These are phyloP conservation scores for Pheosia tremula DNA, from an alignment of 2,888 invertebrate species.

Conservation along the genomic window DNA sequence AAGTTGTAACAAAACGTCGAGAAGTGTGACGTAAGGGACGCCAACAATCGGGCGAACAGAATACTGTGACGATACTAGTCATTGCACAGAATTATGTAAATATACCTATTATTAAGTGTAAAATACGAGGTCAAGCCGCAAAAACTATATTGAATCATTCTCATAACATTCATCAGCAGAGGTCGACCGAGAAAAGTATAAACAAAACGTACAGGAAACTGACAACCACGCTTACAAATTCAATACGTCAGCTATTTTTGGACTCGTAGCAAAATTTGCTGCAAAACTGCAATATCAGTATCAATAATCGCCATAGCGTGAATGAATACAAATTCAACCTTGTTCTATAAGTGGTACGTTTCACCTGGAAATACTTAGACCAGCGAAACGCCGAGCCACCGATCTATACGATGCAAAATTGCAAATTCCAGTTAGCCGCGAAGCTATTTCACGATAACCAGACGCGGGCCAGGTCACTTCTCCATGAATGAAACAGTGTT, in stretches of 20 bases:
- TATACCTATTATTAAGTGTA: constrained; percentile 20
- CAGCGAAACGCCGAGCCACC: constrained; percentile 20
- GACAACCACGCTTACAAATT: neutral
- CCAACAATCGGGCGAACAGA: constrained; percentile 14
- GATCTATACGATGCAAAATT: constrained; percentile 23
- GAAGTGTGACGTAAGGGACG: constrained; percentile 30
- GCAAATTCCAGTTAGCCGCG: constrained; percentile 15
- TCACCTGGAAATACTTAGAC: constrained; percentile 31
- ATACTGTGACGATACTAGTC: constrained; percentile 21
- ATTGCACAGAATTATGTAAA: constrained; percentile 24
- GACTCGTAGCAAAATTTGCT: neutral
- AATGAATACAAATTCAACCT: constrained; percentile 22
- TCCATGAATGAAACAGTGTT: constrained; percentile 39
- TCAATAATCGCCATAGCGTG: constrained; percentile 5
- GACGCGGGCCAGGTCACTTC: constrained; percentile 23
- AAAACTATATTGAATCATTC: constrained; percentile 20
- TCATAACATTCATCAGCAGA: constrained; percentile 11
- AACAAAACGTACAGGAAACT: constrained; percentile 4
- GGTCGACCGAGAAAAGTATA: constrained; percentile 5
- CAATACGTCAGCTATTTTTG: neutral
- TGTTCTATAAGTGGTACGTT: constrained; percentile 35
- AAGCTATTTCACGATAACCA: constrained; percentile 16
- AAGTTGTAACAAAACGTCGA: constrained; percentile 1
- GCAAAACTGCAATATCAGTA: constrained; percentile 6
- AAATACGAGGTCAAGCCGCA: constrained; percentile 10